phyloP scores from a whole-genome alignment of 2,113 vertebrate genomes.

The Gavia stellata region DNA sequence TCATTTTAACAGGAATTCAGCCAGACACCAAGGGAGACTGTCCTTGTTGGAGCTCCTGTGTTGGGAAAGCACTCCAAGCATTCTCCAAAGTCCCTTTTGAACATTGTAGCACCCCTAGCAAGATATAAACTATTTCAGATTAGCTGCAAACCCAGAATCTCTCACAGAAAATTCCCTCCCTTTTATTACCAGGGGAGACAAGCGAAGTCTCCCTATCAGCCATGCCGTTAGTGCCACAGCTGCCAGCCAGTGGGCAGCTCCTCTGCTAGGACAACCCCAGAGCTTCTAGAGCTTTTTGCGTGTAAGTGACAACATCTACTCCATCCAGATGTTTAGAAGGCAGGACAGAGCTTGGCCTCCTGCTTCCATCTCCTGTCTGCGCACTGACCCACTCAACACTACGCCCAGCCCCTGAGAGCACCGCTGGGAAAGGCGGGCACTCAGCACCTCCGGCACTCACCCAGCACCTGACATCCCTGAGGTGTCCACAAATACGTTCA shows the following conservation, averaged over 20 bases:
- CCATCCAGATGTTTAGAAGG: neutral
- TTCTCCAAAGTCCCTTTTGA: neutral
- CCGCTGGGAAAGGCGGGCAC: rapidly evolving
- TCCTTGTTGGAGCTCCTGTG: neutral
- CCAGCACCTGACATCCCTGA: neutral
- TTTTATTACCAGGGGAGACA: neutral
- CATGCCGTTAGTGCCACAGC: neutral
- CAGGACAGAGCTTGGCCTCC: neutral
- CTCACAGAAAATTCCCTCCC: neutral
- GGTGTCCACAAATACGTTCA: neutral
- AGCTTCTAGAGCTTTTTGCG: neutral
- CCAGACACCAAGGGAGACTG: neutral
- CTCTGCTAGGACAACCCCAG: neutral
- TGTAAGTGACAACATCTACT: neutral
- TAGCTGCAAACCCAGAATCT: neutral
- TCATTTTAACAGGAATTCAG: neutral
- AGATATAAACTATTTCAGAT: neutral
- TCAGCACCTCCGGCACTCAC: neutral
- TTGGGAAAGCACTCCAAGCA: neutral
- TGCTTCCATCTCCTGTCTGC: neutral
- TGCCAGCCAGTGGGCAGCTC: neutral
- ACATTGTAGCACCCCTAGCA: neutral
- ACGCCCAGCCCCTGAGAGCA: rapidly evolving
- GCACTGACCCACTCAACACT: neutral
- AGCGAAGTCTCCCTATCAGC: neutral